Base-by-base conservation (phyloP, 2,797 vertebrate species). In the Schizothorax lantsangensis region DNA sequence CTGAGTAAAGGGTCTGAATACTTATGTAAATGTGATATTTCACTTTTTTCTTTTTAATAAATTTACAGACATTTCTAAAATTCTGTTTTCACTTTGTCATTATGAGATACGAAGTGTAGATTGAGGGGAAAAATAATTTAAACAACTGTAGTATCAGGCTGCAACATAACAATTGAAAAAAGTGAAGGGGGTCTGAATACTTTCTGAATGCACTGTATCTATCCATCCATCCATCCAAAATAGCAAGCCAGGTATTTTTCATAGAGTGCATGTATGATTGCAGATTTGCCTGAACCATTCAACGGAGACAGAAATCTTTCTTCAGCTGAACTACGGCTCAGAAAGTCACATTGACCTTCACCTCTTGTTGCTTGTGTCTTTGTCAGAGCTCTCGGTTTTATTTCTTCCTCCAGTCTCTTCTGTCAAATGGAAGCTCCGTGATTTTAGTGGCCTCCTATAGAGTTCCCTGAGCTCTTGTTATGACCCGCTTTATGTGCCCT, bases 401-500 rank as follows among this genome's bases (percentile, higher is more conserved):
- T 82, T 86, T 68, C 80, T 83, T 89, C 88, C 88, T 79, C 38
- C 84, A 89, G 91, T 52, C 90, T 68, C 79, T 83, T 64, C 89
- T 89, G 79, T 90, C 83, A 11, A 69, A 91, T 92, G 88, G 93
- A 94, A 95, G 93, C 88, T 85, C 73, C 90, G 90, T 75, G 90
- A 88, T 92, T 93, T 90, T 86, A 81, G 88, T 91, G 88, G 92
- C 84, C 90, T 90, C 91, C 88, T 91, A 73, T 77, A 88, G 91
- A 91, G 89, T 90, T 94, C 94, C 91, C 92, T 90, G 59, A 89
- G 87, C 91, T 93, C 91, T 91, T 92, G 92, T 94, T 95, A 92
- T 91, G 89, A 87, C 89, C 91, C 92, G 92, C 94, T 94, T 95
- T 93, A 93, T 95, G 93, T 93, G 91, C 95, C 92, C 92, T 94